These are phyloP conservation scores for Stenodera caucasica DNA, from an alignment of 2,888 invertebrate genomes.

Conservation along the genomic window DNA sequence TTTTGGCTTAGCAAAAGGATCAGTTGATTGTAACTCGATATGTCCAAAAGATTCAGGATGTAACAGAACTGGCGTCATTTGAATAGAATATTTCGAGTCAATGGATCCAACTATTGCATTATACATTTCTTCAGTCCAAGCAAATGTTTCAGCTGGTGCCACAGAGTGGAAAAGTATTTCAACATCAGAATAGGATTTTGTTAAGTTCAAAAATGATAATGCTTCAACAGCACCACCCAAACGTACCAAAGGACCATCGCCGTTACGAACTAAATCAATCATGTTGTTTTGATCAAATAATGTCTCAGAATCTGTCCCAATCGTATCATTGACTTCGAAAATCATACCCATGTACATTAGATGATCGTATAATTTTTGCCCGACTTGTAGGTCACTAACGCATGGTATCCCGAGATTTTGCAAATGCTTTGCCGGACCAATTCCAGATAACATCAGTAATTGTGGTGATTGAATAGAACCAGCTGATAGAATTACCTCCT, in stretches of 20 bases:
- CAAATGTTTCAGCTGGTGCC: constrained; percentile 23
- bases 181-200: too few species aligned
- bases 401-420: constrained; percentile 61
- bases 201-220: too few species aligned
- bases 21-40: constrained; percentile 66
- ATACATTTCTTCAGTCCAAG: constrained; percentile 42
- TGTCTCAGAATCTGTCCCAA: neutral
- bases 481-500: constrained; percentile 83
- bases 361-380: constrained; percentile 67
- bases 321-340: constrained; percentile 34
- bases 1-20: constrained; percentile 73
- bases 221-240: too few species aligned
- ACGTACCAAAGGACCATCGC: too few species aligned
- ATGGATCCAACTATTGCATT: constrained; percentile 30
- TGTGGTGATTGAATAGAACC: constrained; percentile 90
- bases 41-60: constrained; percentile 77
- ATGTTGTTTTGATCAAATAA: too few species aligned
- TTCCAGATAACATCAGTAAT: constrained; percentile 77
- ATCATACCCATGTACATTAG: constrained; percentile 56
- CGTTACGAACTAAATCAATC: too few species aligned
- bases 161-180: too few species aligned
- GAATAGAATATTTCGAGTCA: constrained; percentile 54
- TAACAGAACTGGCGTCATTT: constrained; percentile 56
- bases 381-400: constrained; percentile 68
- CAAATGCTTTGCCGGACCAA: constrained; percentile 67